phyloP scores from a whole-genome alignment of 1,140 invertebrate species.

The Atta colombica region DNA sequence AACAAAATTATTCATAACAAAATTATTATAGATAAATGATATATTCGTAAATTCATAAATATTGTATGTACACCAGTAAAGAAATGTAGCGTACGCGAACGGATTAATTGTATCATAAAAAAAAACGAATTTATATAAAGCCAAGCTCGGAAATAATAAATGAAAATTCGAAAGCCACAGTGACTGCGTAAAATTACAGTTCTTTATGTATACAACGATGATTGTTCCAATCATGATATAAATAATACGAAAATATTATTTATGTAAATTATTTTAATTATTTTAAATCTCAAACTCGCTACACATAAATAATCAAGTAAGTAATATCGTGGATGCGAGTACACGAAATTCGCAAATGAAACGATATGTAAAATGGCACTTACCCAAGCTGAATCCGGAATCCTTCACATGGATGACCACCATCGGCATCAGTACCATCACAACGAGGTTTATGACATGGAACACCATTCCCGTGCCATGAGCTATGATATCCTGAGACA shows the following conservation, averaged over 20 bases:
- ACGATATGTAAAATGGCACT: conserved; percentile 82
- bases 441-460: conserved; percentile 92
- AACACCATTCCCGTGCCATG: conserved; percentile 90
- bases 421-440: conserved; percentile 92
- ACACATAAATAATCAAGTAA: conserved; percentile 19
- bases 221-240: conserved; percentile 5
- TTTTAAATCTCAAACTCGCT: neutral
- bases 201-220: neutral
- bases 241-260: conserved; percentile 38
- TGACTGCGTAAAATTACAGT: conserved; percentile 20
- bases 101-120: conserved; percentile 49
- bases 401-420: conserved; percentile 92
- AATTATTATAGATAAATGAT: neutral
- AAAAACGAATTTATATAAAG: conserved; percentile 31
- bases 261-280: conserved; percentile 22
- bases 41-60: neutral
- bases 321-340: conserved; percentile 19
- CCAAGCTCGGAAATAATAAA: conserved; percentile 13
- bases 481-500: conserved; percentile 91
- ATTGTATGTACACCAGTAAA: neutral
- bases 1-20: too few species aligned
- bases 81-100: neutral
- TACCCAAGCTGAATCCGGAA: conserved; percentile 93
- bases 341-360: conserved; percentile 60
- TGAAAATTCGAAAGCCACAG: neutral